Conservation (phyloP, 37 sponge, comb jelly and placozoan genomes). For the Spongia lamella region DNA sequence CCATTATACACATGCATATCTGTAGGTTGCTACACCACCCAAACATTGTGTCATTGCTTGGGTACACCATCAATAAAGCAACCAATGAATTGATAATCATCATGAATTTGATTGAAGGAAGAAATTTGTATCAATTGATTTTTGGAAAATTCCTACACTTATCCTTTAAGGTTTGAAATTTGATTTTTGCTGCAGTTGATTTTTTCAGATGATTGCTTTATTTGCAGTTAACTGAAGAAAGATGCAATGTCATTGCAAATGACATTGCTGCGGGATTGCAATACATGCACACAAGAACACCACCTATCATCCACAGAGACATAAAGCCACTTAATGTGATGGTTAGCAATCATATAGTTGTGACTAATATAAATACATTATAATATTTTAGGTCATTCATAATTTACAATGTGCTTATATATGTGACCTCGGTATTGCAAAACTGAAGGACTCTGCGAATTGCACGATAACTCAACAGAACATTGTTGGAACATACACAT, state of each 20-base stretch:
- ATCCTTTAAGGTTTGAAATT: no score
- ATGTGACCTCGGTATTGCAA: constrained; percentile 9
- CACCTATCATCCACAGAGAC: background rate
- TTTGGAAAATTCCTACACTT: no score
- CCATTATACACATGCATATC: background rate
- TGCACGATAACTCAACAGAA: background rate
- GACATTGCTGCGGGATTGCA: constrained; percentile 27
- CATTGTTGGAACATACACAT: background rate
- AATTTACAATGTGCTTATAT: background rate
- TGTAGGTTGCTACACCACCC: constrained; percentile 1
- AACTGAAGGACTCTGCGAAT: background rate
- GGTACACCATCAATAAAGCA: background rate
- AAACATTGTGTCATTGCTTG: background rate
- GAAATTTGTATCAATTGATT: background rate
- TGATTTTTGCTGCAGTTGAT: no score
- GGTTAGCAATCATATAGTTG: background rate
- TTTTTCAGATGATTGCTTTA: no score
- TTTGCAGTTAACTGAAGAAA: no score
- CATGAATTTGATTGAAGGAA: constrained; percentile 3
- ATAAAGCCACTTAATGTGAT: constrained; percentile 7
- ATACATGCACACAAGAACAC: background rate
- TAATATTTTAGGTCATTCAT: background rate
- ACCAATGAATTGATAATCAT: background rate
- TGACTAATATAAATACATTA: background rate
- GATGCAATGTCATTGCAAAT: constrained; percentile 6